Evolutionary conservation across 2,888 invertebrate genomes (phyloP).

Genomic region (Hydrotaea diabolus): DNA sequence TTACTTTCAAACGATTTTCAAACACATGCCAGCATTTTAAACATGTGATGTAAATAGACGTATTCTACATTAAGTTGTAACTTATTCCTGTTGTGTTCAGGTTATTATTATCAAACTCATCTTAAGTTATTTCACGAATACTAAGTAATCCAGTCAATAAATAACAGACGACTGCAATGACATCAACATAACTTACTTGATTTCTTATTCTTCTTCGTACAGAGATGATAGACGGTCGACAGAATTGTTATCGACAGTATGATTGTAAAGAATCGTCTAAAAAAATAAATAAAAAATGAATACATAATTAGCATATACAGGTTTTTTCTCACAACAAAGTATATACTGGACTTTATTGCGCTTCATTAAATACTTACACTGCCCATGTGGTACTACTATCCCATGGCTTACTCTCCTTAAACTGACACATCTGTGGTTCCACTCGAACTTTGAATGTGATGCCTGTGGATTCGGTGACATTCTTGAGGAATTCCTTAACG

Average conservation of each 20-base stretch:
- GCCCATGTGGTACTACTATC: conserved; percentile 82
- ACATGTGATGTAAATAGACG: too few species aligned
- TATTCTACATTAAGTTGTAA: too few species aligned
- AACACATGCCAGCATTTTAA: too few species aligned
- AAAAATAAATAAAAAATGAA: conserved; percentile 51
- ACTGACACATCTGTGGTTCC: conserved; percentile 85
- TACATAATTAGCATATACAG: background rate
- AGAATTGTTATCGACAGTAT: conserved; percentile 79
- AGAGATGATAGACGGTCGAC: conserved; percentile 78
- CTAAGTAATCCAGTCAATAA: background rate
- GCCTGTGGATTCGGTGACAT: conserved; percentile 82
- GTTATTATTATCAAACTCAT: background rate
- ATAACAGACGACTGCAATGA: background rate
- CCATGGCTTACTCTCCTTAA: conserved; percentile 78
- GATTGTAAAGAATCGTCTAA: conserved; percentile 81
- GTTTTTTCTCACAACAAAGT: background rate
- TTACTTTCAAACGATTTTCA: too few species aligned
- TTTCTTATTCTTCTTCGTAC: conserved; percentile 71
- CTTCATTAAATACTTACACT: conserved; percentile 78
- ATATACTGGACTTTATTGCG: background rate
- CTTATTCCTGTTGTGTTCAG: too few species aligned
- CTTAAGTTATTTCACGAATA: background rate
- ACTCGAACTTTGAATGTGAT: conserved; percentile 83
- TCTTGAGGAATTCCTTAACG: conserved; percentile 81
- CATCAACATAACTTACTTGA: conserved; percentile 73